Evolutionary conservation across 2,113 vertebrate species (phyloP).

Genomic region (Corythaixoides concolor): DNA sequence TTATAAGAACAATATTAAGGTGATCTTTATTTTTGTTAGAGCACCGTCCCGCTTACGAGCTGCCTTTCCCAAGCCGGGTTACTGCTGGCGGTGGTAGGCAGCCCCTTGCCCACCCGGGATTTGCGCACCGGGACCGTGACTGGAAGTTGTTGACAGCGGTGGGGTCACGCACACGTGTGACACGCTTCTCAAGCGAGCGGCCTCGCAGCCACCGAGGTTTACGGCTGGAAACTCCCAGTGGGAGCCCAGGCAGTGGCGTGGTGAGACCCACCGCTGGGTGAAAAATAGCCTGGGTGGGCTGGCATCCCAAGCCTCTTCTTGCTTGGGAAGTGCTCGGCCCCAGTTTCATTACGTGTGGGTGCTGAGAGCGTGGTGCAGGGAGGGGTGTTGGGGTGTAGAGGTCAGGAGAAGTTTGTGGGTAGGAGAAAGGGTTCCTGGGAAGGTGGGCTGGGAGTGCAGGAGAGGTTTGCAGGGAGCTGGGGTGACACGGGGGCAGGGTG

Average conservation of each 20-base stretch:
- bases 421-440: neutral
- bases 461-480: neutral
- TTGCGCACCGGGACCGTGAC: neutral
- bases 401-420: neutral
- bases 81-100: neutral
- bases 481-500: neutral
- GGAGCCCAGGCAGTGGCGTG: neutral
- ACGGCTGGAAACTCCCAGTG: neutral
- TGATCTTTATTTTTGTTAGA: neutral
- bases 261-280: fast-evolving
- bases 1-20: neutral
- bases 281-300: neutral
- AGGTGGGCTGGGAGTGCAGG: neutral
- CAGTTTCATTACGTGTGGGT: fast-evolving
- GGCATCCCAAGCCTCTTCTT: neutral
- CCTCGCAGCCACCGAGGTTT: neutral
- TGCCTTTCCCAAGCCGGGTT: neutral
- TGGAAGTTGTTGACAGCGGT: conserved; percentile 8
- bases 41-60: neutral
- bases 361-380: neutral
- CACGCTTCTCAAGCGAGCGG: neutral
- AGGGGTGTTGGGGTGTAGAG: too few species aligned
- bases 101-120: neutral
- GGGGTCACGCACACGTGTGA: neutral
- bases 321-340: neutral